phyloP scores from a whole-genome alignment of 2,113 vertebrate genomes.

The Prochilodus magdalenae region DNA sequence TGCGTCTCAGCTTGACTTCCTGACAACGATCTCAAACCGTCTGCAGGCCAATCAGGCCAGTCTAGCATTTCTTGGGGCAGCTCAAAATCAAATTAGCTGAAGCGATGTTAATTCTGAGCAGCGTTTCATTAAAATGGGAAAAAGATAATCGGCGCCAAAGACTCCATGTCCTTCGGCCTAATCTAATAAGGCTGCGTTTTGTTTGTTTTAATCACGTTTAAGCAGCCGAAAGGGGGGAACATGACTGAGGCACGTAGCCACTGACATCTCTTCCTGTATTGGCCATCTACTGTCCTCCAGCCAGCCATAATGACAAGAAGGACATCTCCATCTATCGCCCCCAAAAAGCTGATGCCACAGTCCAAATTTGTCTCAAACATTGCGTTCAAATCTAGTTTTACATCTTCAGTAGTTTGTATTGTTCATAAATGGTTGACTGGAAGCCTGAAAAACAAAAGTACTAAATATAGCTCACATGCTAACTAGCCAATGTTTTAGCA shows the following conservation, averaged over 20 bases:
- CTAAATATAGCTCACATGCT: too few species aligned
- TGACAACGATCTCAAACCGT: constrained; percentile 72
- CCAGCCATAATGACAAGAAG: constrained; percentile 70
- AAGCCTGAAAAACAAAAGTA: too few species aligned
- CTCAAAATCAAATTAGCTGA: constrained; percentile 73
- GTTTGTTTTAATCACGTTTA: constrained; percentile 79
- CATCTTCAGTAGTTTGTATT: too few species aligned
- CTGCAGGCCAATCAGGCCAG: constrained; percentile 66
- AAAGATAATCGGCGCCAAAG: constrained; percentile 73
- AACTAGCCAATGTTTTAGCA: too few species aligned
- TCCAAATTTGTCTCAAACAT: background rate
- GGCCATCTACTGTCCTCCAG: constrained; percentile 71
- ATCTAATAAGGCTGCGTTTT: constrained; percentile 76
- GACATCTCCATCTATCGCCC: constrained; percentile 45
- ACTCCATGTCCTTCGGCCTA: constrained; percentile 74
- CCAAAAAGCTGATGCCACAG: background rate
- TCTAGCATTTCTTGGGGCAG: constrained; percentile 70
- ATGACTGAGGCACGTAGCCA: constrained; percentile 68
- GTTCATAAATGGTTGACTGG: too few species aligned
- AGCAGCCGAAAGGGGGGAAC: constrained; percentile 66
- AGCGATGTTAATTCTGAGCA: constrained; percentile 77
- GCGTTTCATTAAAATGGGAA: constrained; percentile 75
- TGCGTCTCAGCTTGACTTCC: constrained; percentile 54
- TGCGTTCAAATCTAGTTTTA: too few species aligned
- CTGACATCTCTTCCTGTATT: constrained; percentile 69